Evolutionary conservation across 92 coral and sea anemone species (phyloP).

Genomic region (Heteractis magnifica): DNA sequence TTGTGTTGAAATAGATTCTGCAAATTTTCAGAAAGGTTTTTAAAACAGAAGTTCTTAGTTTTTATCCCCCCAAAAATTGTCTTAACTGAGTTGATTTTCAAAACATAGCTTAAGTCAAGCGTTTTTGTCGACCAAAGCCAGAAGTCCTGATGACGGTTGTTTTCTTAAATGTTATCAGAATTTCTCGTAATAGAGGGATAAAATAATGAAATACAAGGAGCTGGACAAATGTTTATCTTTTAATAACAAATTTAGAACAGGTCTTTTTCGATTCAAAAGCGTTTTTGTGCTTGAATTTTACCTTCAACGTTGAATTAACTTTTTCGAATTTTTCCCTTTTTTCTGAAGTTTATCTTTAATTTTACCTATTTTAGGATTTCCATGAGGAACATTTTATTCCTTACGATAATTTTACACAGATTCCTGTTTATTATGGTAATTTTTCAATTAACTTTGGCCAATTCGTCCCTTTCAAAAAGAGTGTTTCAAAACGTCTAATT

Average conservation of each 20-base stretch:
- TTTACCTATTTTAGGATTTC: not conserved
- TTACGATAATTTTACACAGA: not conserved
- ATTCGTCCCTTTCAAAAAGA: not conserved
- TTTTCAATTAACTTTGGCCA: not conserved
- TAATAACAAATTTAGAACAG: not conserved
- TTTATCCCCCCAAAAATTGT: no score
- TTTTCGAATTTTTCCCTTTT: not conserved
- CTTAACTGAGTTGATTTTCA: no score
- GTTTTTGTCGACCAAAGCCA: not conserved
- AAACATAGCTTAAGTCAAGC: not conserved
- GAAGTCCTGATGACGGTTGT: not conserved
- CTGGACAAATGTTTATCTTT: not conserved
- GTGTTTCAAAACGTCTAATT: conserved; percentile 41
- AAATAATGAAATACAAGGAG: not conserved
- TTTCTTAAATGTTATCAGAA: not conserved
- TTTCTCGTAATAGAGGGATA: not conserved
- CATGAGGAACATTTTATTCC: not conserved
- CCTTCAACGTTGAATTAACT: not conserved
- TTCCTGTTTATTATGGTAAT: conserved; percentile 1
- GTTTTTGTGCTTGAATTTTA: not conserved
- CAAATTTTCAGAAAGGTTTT: no score
- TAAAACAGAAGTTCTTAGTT: no score
- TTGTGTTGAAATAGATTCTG: no score
- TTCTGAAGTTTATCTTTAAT: not conserved
- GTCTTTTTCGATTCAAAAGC: not conserved